phyloP scores from a whole-genome alignment of 2,888 invertebrate species.

The Sminthurides aquaticus region DNA sequence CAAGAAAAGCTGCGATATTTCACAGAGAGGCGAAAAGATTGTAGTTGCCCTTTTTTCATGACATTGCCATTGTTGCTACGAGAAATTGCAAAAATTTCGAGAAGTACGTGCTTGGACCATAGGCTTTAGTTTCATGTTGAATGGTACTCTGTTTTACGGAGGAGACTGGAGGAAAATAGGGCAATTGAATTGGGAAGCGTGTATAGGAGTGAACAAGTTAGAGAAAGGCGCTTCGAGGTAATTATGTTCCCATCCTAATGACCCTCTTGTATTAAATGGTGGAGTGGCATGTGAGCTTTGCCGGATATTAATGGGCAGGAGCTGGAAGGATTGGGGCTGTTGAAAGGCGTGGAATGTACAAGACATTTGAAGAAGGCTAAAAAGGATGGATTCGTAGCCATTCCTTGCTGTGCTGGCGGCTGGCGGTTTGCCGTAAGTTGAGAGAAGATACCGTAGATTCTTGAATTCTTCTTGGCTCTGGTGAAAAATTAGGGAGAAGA shows the following conservation, averaged over 20 bases:
- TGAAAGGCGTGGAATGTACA: neutral
- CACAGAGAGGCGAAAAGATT: too few species aligned
- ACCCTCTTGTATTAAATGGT: neutral
- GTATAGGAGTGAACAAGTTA: neutral
- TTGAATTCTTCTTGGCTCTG: neutral
- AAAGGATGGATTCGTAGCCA: neutral
- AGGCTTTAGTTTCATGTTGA: too few species aligned
- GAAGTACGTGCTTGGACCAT: too few species aligned
- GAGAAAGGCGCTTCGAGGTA: neutral
- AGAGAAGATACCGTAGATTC: too few species aligned
- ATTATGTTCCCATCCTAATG: neutral
- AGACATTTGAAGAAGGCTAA: neutral
- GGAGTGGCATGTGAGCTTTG: neutral
- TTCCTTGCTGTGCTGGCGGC: neutral
- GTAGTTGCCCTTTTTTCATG: too few species aligned
- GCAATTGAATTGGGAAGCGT: neutral
- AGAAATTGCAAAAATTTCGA: too few species aligned
- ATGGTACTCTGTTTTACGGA: too few species aligned
- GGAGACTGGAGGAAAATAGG: too few species aligned
- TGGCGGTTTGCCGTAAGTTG: too few species aligned
- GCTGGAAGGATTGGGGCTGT: neutral
- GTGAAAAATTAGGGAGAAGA: constrained; percentile 5
- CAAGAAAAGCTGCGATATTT: too few species aligned
- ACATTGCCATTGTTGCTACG: too few species aligned
- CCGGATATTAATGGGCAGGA: neutral